A percentile compares a stretch with the other conserved stretches of the same genome.
Evolutionary conservation across 2,113 vertebrate genomes (phyloP).

Genomic region (Guaruba guarouba): DNA sequence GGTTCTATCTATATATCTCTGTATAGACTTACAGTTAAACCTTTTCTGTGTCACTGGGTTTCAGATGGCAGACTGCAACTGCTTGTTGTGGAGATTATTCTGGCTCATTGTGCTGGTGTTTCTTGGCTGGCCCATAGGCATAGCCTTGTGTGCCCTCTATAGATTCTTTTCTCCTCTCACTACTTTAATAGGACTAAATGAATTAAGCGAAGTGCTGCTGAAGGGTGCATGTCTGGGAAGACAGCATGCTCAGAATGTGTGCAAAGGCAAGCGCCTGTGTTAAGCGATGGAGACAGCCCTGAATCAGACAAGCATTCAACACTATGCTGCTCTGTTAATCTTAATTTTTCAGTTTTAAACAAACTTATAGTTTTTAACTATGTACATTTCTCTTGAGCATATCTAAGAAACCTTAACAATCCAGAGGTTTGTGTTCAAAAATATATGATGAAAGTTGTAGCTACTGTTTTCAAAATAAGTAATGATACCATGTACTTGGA

Average conservation of each 20-base stretch:
- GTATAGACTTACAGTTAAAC: neutral
- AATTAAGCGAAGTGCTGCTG: conserved; percentile 66
- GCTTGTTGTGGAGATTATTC: neutral
- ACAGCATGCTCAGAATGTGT: conserved; percentile 70
- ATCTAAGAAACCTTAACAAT: neutral
- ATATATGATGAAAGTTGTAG: neutral
- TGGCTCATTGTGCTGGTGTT: neutral
- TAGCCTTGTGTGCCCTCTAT: conserved; percentile 71
- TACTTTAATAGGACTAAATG: conserved; percentile 72
- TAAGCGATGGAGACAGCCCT: neutral
- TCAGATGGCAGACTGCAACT: neutral
- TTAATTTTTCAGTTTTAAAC: neutral
- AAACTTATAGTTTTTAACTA: neutral
- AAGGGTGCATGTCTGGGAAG: conserved; percentile 71
- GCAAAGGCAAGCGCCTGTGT: conserved; percentile 59
- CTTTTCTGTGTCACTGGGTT: neutral
- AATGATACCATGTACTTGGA: neutral
- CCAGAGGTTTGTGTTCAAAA: neutral
- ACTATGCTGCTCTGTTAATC: neutral
- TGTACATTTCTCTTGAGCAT: neutral
- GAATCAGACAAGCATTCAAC: neutral
- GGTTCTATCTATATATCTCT: neutral
- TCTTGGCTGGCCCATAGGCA: conserved; percentile 76
- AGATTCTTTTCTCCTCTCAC: conserved; percentile 74
- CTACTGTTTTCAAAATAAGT: neutral